phyloP scores from a whole-genome alignment of 2,797 vertebrate species.

The Acridotheres tristis region DNA sequence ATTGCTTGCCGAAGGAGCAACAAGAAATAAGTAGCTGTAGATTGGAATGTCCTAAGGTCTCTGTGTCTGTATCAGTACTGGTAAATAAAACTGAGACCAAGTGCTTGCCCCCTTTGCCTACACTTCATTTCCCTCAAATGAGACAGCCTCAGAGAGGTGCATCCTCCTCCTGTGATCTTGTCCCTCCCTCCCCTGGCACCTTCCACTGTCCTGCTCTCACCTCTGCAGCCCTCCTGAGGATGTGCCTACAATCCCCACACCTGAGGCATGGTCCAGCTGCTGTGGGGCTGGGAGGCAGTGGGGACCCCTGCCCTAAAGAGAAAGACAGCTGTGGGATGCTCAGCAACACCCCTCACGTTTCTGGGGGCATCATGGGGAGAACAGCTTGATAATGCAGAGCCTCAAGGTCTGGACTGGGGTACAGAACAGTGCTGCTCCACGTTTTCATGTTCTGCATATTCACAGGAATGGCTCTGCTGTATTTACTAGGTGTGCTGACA shows the following conservation, averaged over 20 bases:
- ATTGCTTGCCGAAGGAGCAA: background rate
- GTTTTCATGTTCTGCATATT: background rate
- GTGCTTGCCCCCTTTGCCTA: background rate
- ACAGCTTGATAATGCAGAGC: background rate
- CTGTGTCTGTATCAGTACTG: background rate
- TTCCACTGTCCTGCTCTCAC: rapidly evolving
- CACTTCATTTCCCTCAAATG: background rate
- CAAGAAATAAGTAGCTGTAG: background rate
- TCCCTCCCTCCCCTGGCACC: background rate
- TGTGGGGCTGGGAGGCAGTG: rapidly evolving
- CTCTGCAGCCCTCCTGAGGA: background rate
- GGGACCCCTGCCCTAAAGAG: background rate
- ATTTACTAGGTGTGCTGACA: background rate
- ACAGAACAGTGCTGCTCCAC: rapidly evolving
- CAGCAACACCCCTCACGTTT: rapidly evolving
- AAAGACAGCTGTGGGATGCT: background rate
- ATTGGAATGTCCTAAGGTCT: background rate
- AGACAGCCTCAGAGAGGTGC: background rate
- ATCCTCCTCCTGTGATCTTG: background rate
- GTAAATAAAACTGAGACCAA: background rate
- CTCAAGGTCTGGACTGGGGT: too few species aligned
- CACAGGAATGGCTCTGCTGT: background rate
- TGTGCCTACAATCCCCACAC: rapidly evolving
- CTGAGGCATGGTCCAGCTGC: background rate
- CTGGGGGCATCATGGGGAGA: rapidly evolving